These are phyloP conservation scores for Podocnemis expansa DNA, from an alignment of 2,113 vertebrate genomes.

Conservation along the genomic window DNA sequence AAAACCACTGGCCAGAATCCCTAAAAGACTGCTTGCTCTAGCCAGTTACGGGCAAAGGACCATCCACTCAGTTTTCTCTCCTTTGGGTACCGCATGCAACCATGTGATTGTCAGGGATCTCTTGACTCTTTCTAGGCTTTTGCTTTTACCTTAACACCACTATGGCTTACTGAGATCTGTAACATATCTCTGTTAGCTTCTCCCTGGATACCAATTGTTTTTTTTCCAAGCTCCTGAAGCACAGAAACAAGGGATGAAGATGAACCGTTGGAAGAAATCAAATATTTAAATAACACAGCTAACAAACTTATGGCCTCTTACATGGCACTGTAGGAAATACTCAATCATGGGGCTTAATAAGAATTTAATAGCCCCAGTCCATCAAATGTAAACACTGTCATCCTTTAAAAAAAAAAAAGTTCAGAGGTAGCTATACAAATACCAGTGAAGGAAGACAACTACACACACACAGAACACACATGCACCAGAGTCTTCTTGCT, in stretches of 20 bases:
- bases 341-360: constrained; percentile 43
- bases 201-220: accelerated
- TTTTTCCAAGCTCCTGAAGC: constrained; percentile 14
- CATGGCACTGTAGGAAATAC: constrained; percentile 40
- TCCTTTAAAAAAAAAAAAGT: constrained; percentile 60
- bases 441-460: constrained; percentile 75
- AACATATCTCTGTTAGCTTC: not conserved
- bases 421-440: constrained; percentile 71
- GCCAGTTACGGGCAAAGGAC: not conserved
- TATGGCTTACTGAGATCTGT: not conserved
- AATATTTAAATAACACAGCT: constrained; percentile 71
- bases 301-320: constrained; percentile 41
- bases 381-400: constrained; percentile 73
- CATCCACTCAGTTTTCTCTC: not conserved
- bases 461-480: constrained; percentile 32
- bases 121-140: not conserved
- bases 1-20: not conserved
- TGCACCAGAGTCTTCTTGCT: constrained; percentile 9
- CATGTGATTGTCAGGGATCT: accelerated
- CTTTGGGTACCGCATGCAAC: not conserved
- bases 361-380: constrained; percentile 67
- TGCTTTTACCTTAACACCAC: not conserved
- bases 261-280: constrained; percentile 50
- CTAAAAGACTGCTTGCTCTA: not conserved
- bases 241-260: constrained; percentile 23